Evolutionary conservation across 2,797 vertebrate species (phyloP), one percentile per base, ranked within the genome.

Genomic region (Enteromius trimaculatus): DNA sequence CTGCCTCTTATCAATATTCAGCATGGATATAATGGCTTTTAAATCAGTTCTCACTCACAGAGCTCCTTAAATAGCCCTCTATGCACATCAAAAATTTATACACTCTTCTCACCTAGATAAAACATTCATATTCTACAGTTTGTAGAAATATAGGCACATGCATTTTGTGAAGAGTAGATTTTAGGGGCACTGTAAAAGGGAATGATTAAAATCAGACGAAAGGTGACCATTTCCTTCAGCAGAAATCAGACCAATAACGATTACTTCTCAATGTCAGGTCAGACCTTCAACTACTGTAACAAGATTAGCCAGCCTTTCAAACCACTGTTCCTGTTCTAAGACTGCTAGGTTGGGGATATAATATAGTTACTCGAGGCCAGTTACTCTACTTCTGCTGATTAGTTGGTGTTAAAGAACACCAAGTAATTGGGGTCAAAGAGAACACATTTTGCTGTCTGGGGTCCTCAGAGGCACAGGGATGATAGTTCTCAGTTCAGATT

Each of bases 361-460:
- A 72, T 90, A 55, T 44, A 16, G 84, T 55, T 34, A n/a, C 21
- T 70, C 86, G 82, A 80, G 55, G 86, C 87, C 68, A 86, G 86
- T 87, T 86, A 88, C 78, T 87, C 86, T 88, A 81, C 88, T 55
- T 85, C 87, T 82, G 19, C 7, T 89, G 93, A 94, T 94, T 92
- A 94, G 81, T 87, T 31, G 84, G 84, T 87, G 89, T 89, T 92
- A 88, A 89, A 85, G 83, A 93, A 93, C 89, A 93, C 92, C 90
- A 86, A 87, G 89, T 94, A 94, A 94, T 93, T 94, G 91, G 93
- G 93, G 91, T 93, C 91, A 92, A 92, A 92, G 84, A 91, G 90
- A 92, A 94, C 84, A 88, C 90, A 86, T 89, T 68, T 84, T 90
- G 90, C 89, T 90, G 89, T 91, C 92, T 89, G 86, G 88, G 89